Evolutionary conservation across 2,888 invertebrate species (phyloP), one percentile per base, ranked within the genome.

Genomic region (Drosophila pseudotalamancana): DNA sequence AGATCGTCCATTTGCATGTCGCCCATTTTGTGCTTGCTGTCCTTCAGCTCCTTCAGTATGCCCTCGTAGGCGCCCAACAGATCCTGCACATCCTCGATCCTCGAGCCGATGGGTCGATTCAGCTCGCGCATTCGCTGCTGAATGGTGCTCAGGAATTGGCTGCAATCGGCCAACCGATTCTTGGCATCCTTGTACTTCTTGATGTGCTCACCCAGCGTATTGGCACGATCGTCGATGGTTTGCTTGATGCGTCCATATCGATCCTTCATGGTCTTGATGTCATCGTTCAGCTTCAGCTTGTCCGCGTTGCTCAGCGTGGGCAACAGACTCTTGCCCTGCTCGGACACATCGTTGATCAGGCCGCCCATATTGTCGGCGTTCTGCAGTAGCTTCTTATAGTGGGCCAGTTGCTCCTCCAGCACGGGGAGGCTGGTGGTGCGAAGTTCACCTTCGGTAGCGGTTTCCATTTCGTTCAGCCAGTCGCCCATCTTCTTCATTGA

Each of bases 401-500:
- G 97, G n/a, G 94, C 93, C 35, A 97, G 91, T 88, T 98, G 97
- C 91, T 98, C 97, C 90, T 97, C 96, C 23, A 98, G 92, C 0
- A 97, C 94, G 76, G 96, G 96, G 16, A 97, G 92, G 83, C 95
- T 96, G 1, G 96, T 95, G 16, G 95, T 94, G 37, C 96, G 94
- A 3, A 97, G 92, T 86, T 97, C 97, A 27, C 95, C 94, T 8
- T 96, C 95, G 1, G 96, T 95, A 3, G 96, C 95, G 0, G 96
- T 96, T 91, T 98, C 97, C 23, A 97, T 97, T 92, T 98, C 96
- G 76, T 96, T 96, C 32, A 98, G 92, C 98, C 98, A 98, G 79
- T 96, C 94, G 71, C 96, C 95, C 88, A 97, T 95, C 82, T 95
- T 95, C 57, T 96, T 95, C 43, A 96, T 93, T 63, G 96, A 95